A percentile compares a stretch with the other conserved stretches of the same genome.
Evolutionary conservation across 2,113 vertebrate species (phyloP).

Genomic region (Pluvialis apricaria): DNA sequence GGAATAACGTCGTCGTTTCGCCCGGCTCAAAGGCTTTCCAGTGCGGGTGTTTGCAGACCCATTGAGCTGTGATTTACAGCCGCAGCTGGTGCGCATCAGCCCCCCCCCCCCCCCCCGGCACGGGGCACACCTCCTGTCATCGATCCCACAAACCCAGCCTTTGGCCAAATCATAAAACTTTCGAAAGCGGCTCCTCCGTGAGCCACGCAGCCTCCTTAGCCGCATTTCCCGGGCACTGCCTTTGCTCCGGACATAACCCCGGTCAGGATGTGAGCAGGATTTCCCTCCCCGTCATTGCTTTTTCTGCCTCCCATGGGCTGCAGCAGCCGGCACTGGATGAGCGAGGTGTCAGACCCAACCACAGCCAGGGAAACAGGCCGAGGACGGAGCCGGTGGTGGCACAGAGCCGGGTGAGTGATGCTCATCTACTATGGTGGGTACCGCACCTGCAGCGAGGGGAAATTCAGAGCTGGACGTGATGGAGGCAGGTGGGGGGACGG

Average conservation of each 20-base stretch:
- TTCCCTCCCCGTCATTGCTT: not conserved
- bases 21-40: rapidly evolving
- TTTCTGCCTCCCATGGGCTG: not conserved
- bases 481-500: not conserved
- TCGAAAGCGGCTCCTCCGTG: not conserved
- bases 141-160: slow-evolving; percentile 8
- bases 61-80: not conserved
- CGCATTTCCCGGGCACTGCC: not conserved
- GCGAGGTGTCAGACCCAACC: rapidly evolving
- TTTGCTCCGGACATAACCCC: not conserved
- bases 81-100: not conserved
- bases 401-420: not conserved
- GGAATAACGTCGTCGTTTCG: not conserved
- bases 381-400: not conserved
- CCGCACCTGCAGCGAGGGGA: rapidly evolving
- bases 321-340: not conserved
- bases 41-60: not conserved
- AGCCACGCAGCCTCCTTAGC: not conserved
- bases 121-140: not conserved
- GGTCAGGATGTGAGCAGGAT: not conserved
- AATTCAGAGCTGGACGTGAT: not conserved
- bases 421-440: rapidly evolving
- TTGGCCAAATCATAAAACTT: not conserved
- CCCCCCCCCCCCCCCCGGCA: not conserved
- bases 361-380: rapidly evolving